Evolutionary conservation across 2,888 invertebrate species (phyloP), one percentile per base, ranked within the genome.

Genomic region (Gortyna flavago): DNA sequence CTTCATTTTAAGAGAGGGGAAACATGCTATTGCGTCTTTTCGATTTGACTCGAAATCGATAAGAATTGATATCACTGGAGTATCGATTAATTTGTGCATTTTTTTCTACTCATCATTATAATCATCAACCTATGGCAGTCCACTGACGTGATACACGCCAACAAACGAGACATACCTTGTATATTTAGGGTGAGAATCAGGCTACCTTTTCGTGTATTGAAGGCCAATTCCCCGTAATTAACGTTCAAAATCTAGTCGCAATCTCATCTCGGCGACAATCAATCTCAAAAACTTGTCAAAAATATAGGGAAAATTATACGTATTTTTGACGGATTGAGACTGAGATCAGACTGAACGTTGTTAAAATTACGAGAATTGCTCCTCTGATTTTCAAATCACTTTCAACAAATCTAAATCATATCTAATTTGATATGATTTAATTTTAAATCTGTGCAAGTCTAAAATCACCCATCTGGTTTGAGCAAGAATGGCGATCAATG

Each of bases 151-250:
- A 99, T 99, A 94, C 99, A 99, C 96, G 99, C 99, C 62, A 99
- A 98, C 92, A 99, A 99, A 93, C 98, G 99, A 92, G 99, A 99
- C 97, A 99, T 99, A 95, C 99, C 99, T 79, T 99, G 99, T 96
- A 99, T 99, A 97, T 99, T 99, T 97, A 98, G 99, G 97, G 99
- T 99, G 94, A 97, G 97, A 7, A 69, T 35, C 3, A 3, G 35
- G 21, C 9, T 38, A 38, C 9, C 38, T 38, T 9, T 38, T 8
- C 9, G 38, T 38, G 38, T 9, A 38, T 1, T 38, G 9, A 38
- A 38, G 38, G 9, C 38, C 1, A 38, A 38, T 9, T 9, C 9
- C 9, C 38, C 38, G 38, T 38, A 38, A 38, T 38, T 38, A 38
- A 38, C 38, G 38, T 38, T 38, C 8, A 38, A 38, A 38, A 38